Conservation (phyloP, 2,797 vertebrate species). For the Megalops cyprinoides region DNA sequence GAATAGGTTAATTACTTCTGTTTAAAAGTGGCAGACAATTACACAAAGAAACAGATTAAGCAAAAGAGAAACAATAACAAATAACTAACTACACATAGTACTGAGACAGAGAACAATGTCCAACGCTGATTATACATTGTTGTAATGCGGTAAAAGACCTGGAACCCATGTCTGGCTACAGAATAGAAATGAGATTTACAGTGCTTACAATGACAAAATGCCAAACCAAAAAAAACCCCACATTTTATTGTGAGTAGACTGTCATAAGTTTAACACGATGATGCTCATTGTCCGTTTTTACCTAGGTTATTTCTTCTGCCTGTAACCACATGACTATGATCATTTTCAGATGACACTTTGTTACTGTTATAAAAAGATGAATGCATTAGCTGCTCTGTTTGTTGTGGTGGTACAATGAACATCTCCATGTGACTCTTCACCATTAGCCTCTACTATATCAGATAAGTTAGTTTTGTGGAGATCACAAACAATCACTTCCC, state of each 20-base stretch:
- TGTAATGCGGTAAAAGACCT: background rate
- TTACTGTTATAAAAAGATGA: too few relatives aligned
- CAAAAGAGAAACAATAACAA: background rate
- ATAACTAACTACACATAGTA: background rate
- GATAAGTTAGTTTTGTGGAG: too few relatives aligned
- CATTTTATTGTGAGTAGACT: background rate
- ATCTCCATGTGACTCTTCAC: too few relatives aligned
- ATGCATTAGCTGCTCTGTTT: too few relatives aligned
- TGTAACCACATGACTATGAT: background rate
- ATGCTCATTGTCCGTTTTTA: background rate
- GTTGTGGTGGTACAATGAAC: too few relatives aligned
- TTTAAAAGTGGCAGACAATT: background rate
- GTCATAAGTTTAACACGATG: background rate
- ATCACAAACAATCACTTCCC: too few relatives aligned
- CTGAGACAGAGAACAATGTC: background rate
- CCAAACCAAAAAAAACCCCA: background rate
- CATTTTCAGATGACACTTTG: background rate
- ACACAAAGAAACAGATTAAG: constrained; percentile 3
- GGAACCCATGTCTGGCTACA: background rate
- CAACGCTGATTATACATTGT: too few relatives aligned
- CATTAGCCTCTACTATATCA: too few relatives aligned
- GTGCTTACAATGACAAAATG: background rate
- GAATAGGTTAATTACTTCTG: background rate
- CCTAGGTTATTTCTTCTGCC: background rate
- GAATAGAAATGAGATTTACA: background rate